Evolutionary conservation across 1,140 invertebrate genomes (phyloP).

Genomic region (Nomia melanderi): DNA sequence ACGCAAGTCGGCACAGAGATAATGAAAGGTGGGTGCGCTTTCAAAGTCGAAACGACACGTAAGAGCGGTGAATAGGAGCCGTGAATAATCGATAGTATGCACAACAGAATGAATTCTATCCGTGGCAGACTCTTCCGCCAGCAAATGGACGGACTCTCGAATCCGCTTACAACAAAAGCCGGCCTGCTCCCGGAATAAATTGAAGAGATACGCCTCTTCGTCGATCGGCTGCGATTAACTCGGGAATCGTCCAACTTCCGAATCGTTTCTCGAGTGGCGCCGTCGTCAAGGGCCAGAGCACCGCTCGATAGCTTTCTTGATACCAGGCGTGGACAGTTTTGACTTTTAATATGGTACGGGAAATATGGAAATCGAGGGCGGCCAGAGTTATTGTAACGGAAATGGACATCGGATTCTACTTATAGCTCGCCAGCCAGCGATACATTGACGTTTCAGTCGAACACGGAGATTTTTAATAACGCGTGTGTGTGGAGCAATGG

Average conservation of each 20-base stretch:
- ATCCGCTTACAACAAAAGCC: constrained; percentile 64
- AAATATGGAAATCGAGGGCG: background rate
- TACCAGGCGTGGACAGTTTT: background rate
- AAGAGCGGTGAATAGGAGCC: constrained; percentile 57
- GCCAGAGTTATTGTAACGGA: background rate
- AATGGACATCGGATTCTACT: background rate
- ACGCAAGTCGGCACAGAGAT: background rate
- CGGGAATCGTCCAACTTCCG: constrained; percentile 49
- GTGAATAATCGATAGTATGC: constrained; percentile 66
- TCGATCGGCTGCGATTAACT: constrained; percentile 41
- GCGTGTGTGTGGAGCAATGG: too few relatives aligned
- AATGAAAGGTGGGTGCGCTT: constrained; percentile 32
- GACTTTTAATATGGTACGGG: background rate
- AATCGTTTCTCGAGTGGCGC: constrained; percentile 10
- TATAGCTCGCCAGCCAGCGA: background rate
- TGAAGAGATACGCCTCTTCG: constrained; percentile 49
- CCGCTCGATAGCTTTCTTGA: background rate
- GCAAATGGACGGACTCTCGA: constrained; percentile 50
- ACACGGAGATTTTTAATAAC: too few relatives aligned
- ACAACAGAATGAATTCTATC: constrained; percentile 55
- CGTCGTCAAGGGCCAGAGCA: background rate
- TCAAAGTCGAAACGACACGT: constrained; percentile 54
- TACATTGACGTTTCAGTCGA: background rate
- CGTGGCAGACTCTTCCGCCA: constrained; percentile 37
- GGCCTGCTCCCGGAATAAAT: constrained; percentile 61